Conservation (phyloP, 1,140 invertebrate genomes). For the Elymnias hypermnestra region DNA sequence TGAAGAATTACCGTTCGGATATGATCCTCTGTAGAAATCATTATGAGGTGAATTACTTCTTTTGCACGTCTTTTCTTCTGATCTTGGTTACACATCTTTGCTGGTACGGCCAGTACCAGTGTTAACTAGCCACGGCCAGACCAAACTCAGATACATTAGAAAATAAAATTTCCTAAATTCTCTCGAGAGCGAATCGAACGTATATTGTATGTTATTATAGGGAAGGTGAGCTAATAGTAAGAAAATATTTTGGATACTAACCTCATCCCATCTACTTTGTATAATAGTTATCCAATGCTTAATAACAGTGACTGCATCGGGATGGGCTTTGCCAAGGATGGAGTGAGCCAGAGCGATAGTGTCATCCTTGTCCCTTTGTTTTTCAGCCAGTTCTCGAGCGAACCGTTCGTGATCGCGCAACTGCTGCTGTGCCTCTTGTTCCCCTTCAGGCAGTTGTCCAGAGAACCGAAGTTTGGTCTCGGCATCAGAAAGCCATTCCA, state of each 20-base stretch:
- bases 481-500: conserved; percentile 97
- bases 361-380: conserved; percentile 91
- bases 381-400: conserved; percentile 87
- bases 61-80: too few relatives aligned
- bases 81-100: too few relatives aligned
- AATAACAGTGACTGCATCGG: conserved; percentile 94
- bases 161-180: too few relatives aligned
- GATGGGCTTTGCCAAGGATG: conserved; percentile 94
- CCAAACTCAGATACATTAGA: too few relatives aligned
- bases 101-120: too few relatives aligned
- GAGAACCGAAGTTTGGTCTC: conserved; percentile 94
- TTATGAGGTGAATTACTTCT: too few relatives aligned
- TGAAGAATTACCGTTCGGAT: too few relatives aligned
- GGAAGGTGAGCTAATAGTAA: too few relatives aligned
- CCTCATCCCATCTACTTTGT: conserved; percentile 96
- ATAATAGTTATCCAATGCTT: conserved; percentile 99
- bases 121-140: too few relatives aligned
- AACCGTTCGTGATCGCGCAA: conserved; percentile 90
- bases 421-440: conserved; percentile 90
- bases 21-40: too few relatives aligned
- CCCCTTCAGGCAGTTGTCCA: conserved; percentile 92
- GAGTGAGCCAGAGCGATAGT: conserved; percentile 92
- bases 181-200: too few relatives aligned
- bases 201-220: too few relatives aligned
- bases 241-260: conserved; percentile 53